These are phyloP conservation scores for Oreohelix idahoensis DNA, from an alignment of 1,140 invertebrate genomes.

Conservation along the genomic window DNA sequence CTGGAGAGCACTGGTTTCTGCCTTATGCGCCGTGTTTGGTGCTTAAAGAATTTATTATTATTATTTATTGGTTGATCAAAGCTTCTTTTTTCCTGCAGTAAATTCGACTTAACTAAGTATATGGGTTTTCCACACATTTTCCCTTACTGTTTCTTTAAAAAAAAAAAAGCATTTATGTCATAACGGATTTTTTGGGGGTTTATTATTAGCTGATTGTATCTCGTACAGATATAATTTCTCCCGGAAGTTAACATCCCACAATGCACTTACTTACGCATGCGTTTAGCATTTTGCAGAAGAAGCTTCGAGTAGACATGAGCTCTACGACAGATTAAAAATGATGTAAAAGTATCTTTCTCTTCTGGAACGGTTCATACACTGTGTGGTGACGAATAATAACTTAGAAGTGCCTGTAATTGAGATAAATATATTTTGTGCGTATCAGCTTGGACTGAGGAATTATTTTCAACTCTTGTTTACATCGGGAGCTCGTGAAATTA, in stretches of 20 bases:
- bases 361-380: neutral
- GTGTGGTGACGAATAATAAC: neutral
- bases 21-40: too few relatives aligned
- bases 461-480: neutral
- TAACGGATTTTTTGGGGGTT: too few relatives aligned
- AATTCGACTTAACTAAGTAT: too few relatives aligned
- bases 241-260: conserved; percentile 7
- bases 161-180: too few relatives aligned
- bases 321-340: neutral
- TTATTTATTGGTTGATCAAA: too few relatives aligned
- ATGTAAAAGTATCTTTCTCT: neutral
- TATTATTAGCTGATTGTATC: too few relatives aligned
- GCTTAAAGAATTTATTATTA: too few relatives aligned
- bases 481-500: neutral
- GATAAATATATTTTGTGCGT: neutral
- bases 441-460: neutral
- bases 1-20: too few relatives aligned
- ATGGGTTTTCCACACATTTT: too few relatives aligned
- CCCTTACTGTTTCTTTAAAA: too few relatives aligned
- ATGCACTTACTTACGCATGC: conserved; percentile 4
- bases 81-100: too few relatives aligned
- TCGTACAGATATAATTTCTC: too few relatives aligned
- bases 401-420: neutral
- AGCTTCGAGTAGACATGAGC: neutral
- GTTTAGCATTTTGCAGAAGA: neutral